A percentile compares a stretch with the other conserved stretches of the same genome.
Evolutionary conservation across 2,113 vertebrate genomes (phyloP).

Genomic region (Scomber scombrus): DNA sequence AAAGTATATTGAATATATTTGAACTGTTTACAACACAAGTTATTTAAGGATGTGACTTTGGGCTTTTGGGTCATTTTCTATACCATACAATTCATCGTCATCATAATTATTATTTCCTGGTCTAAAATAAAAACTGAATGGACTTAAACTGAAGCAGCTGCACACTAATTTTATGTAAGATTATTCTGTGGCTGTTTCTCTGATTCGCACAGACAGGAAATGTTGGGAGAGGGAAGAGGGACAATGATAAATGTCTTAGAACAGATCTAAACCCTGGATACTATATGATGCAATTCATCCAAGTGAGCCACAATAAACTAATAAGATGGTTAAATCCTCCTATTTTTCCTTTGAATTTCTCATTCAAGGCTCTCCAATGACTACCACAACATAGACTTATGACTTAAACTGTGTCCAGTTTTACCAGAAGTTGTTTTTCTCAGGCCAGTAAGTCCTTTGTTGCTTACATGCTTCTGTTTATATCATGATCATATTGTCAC

Average conservation of each 20-base stretch:
- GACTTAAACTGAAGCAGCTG: background rate
- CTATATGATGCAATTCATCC: background rate
- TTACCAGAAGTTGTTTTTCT: background rate
- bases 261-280: background rate
- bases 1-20: no score
- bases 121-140: background rate
- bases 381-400: constrained; percentile 12
- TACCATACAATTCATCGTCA: background rate
- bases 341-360: no score
- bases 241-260: constrained; percentile 21
- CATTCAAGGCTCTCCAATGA: constrained; percentile 15
- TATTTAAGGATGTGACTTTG: background rate
- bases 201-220: constrained; percentile 10
- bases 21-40: no score
- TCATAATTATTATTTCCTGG: background rate
- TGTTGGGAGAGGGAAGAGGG: constrained; percentile 11
- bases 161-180: background rate
- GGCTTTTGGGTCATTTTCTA: background rate
- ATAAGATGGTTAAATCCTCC: background rate
- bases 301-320: constrained; percentile 10
- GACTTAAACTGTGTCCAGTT: background rate
- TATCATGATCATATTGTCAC: background rate
- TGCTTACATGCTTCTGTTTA: background rate
- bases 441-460: background rate
- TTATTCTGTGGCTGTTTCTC: background rate